These are phyloP conservation scores for Henricia sp. DNA, from an alignment of 53 echinoderm and acorn worm species.

Conservation along the genomic window DNA sequence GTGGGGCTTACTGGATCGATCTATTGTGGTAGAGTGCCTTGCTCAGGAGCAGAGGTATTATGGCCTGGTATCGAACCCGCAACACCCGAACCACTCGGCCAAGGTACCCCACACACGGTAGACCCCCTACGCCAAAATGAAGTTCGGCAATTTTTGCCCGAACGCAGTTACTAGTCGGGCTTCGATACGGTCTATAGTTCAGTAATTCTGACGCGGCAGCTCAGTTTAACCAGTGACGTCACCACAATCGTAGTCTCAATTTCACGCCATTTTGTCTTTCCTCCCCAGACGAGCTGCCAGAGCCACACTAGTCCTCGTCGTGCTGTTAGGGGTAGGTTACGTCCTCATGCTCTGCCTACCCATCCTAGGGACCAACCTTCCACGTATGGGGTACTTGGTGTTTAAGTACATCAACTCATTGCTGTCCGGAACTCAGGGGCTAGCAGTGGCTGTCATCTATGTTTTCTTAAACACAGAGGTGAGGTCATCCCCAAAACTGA, in stretches of 20 bases:
- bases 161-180: too few species aligned
- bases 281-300: constrained; percentile 77
- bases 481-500: constrained; percentile 16
- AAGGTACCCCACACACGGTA: too few species aligned
- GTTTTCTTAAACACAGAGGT: constrained; percentile 96
- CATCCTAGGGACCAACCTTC: constrained; percentile 66
- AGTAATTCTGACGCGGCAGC: too few species aligned
- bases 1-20: too few species aligned
- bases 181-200: too few species aligned
- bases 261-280: not conserved
- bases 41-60: too few species aligned
- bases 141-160: too few species aligned
- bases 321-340: constrained; percentile 88
- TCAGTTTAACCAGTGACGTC: too few species aligned
- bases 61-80: too few species aligned
- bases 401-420: constrained; percentile 73
- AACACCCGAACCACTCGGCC: too few species aligned
- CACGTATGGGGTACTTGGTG: constrained; percentile 53
- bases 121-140: too few species aligned
- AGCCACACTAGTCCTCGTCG: constrained; percentile 87
- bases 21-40: too few species aligned
- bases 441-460: constrained; percentile 87
- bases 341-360: constrained; percentile 70
- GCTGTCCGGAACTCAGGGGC: constrained; percentile 77
- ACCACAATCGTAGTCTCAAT: not conserved